phyloP scores from a whole-genome alignment of 2,797 vertebrate genomes.

The Nyctalus aviator region DNA sequence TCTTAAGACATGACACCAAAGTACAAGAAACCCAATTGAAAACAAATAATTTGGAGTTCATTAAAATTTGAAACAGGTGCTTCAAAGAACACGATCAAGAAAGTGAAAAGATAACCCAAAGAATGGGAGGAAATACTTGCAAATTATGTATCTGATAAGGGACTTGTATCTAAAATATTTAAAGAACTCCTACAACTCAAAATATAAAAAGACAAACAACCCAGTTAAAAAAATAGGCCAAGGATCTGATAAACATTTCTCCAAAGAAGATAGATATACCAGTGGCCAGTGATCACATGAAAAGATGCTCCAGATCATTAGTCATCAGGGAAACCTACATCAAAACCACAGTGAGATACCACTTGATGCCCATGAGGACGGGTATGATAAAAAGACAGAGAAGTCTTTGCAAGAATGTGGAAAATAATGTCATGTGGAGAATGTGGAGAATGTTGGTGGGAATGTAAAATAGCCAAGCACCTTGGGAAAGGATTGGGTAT shows the following conservation, averaged over 20 bases:
- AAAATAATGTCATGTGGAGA: background rate
- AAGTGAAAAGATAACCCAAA: background rate
- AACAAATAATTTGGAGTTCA: background rate
- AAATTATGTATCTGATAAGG: background rate
- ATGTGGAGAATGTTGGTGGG: background rate
- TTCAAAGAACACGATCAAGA: background rate
- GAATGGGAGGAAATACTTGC: background rate
- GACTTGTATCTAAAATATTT: background rate
- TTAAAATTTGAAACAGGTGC: conserved; percentile 26
- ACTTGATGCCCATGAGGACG: background rate
- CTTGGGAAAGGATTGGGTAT: background rate
- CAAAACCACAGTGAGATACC: background rate
- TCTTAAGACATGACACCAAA: background rate
- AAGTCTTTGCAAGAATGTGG: background rate
- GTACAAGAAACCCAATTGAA: conserved; percentile 5
- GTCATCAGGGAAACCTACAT: background rate
- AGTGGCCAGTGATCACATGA: background rate
- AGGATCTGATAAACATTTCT: conserved; percentile 26
- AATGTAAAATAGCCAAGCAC: background rate
- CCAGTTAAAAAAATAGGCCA: conserved; percentile 22
- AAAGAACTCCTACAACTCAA: background rate
- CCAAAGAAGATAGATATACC: background rate
- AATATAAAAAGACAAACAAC: conserved; percentile 4
- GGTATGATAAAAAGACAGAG: background rate
- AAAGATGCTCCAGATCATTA: background rate